Conservation (phyloP, 2,797 vertebrate species). For the Notamacropus eugenii region DNA sequence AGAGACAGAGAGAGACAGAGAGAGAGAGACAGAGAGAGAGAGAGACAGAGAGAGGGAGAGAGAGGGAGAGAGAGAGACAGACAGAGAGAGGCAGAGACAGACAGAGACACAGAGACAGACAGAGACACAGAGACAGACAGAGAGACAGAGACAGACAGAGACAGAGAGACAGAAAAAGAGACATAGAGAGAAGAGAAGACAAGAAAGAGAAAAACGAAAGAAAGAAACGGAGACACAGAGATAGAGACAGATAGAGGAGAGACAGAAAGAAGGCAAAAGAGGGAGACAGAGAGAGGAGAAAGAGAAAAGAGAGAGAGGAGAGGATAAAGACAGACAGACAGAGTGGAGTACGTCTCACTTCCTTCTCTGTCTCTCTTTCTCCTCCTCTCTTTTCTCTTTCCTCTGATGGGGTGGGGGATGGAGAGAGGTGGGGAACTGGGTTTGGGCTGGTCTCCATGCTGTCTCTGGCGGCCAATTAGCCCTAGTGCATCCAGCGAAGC, state of each 20-base stretch:
- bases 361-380: neutral
- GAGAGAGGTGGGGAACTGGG: neutral
- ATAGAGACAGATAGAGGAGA: too few species aligned
- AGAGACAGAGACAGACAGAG: neutral
- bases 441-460: constrained; percentile 11
- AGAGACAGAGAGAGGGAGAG: rapidly evolving
- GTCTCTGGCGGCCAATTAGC: neutral
- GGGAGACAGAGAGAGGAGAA: neutral
- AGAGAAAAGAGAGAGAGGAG: neutral
- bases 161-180: too few species aligned
- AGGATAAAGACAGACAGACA: neutral
- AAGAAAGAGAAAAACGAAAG: too few species aligned
- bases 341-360: neutral
- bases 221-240: too few species aligned
- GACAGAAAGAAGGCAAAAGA: too few species aligned
- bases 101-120: too few species aligned
- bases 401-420: neutral
- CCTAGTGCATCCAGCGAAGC: neutral
- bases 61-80: too few species aligned
- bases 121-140: too few species aligned
- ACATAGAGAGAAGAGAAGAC: neutral
- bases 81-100: rapidly evolving
- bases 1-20: neutral
- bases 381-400: neutral
- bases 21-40: too few species aligned